phyloP scores from a whole-genome alignment of 2,888 invertebrate species.

The Cataglyphis livida region DNA sequence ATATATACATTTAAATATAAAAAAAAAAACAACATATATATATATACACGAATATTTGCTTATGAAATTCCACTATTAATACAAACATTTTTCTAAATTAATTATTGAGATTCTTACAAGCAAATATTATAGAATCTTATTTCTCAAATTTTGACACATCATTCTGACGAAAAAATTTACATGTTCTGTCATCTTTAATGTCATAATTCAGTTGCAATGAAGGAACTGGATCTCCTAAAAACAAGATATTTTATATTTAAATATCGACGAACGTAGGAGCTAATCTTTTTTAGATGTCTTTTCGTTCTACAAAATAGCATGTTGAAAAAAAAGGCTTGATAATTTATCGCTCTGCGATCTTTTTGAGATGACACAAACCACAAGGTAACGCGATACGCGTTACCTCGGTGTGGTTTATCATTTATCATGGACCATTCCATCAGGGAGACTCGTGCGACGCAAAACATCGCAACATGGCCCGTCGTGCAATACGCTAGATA shows the following conservation, averaged over 20 bases:
- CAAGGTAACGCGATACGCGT: constrained; percentile 12
- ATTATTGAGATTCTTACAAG: not conserved
- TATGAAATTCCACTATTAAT: not conserved
- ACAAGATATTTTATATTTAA: not conserved
- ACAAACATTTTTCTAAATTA: not conserved
- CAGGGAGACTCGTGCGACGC: constrained; percentile 22
- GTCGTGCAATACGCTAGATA: constrained; percentile 58
- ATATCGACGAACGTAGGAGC: not conserved
- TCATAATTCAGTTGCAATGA: not conserved
- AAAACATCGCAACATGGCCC: constrained; percentile 43
- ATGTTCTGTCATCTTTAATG: not conserved
- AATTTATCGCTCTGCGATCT: not conserved
- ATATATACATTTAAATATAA: not conserved
- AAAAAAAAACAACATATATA: not conserved
- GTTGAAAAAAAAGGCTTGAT: not conserved
- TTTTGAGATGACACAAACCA: not conserved
- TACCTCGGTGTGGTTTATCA: not conserved
- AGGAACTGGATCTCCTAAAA: not conserved
- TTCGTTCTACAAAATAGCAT: not conserved
- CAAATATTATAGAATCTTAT: not conserved
- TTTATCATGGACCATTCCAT: constrained; percentile 23
- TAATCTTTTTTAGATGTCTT: no score
- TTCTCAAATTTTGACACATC: not conserved
- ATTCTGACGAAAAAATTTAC: not conserved
- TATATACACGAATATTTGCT: no score